phyloP scores from a whole-genome alignment of 1,140 invertebrate genomes.

The Rhagoletis pomonella region DNA sequence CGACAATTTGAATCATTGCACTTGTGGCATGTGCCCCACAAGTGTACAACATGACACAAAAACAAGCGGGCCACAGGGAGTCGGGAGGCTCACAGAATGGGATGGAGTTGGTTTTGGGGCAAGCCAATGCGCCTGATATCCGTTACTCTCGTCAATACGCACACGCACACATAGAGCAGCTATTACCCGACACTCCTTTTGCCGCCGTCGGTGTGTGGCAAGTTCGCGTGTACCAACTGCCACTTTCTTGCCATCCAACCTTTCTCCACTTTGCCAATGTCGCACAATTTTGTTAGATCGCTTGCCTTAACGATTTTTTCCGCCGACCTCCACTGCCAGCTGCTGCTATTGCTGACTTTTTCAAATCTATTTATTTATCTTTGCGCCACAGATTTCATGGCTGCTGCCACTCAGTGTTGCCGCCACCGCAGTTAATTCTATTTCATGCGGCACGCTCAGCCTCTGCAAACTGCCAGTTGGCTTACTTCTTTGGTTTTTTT shows the following conservation, averaged over 20 bases:
- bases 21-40: slow-evolving; percentile 49
- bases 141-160: not conserved
- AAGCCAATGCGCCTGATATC: not conserved
- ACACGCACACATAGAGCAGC: not conserved
- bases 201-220: slow-evolving; percentile 9
- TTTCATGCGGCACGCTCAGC: not conserved
- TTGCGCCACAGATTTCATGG: slow-evolving; percentile 21
- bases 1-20: slow-evolving; percentile 50
- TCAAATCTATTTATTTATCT: slow-evolving; percentile 38
- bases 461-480: not conserved
- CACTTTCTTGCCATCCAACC: not conserved
- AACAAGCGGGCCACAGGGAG: not conserved
- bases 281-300: not conserved
- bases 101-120: not conserved
- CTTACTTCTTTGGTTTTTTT: not conserved
- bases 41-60: slow-evolving; percentile 50
- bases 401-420: slow-evolving; percentile 15
- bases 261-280: not conserved
- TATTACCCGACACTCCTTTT: not conserved
- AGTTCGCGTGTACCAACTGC: slow-evolving; percentile 27
- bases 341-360: not conserved
- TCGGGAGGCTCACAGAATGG: too few relatives aligned
- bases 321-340: not conserved
- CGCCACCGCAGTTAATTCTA: slow-evolving; percentile 9
- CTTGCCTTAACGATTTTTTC: not conserved